Conservation (phyloP, 1,140 invertebrate species). For the Atta colombica region DNA sequence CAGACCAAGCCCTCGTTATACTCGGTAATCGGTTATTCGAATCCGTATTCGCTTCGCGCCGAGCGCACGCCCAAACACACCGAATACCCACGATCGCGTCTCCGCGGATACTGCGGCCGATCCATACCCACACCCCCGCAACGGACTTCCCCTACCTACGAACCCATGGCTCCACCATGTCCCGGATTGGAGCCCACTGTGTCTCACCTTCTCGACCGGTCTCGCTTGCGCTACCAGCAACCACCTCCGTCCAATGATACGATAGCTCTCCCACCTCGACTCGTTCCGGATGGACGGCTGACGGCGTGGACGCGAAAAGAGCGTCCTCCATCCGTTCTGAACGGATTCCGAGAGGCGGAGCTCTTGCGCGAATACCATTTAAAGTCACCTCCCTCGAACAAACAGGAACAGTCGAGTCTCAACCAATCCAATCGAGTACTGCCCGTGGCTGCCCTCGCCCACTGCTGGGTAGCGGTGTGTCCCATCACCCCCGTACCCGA, state of each 20-base stretch:
- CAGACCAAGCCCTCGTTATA: not conserved
- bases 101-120: conserved; percentile 72
- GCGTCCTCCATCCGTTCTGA: conserved; percentile 3
- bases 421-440: conserved; percentile 38
- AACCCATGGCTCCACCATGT: too few relatives aligned
- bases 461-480: not conserved
- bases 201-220: not conserved
- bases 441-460: not conserved
- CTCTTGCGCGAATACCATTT: not conserved
- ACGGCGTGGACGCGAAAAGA: not conserved
- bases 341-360: not conserved
- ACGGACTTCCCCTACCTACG: conserved; percentile 43
- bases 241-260: conserved; percentile 46
- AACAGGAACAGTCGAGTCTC: not conserved
- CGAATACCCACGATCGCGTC: conserved; percentile 71
- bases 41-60: not conserved
- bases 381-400: not conserved
- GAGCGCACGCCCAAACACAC: conserved; percentile 34
- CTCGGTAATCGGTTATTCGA: not conserved
- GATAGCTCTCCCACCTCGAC: not conserved
- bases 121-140: conserved; percentile 75
- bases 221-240: not conserved
- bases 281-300: not conserved
- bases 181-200: conserved; percentile 49
- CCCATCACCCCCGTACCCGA: not conserved